phyloP scores from a whole-genome alignment of 2,113 vertebrate species.

The Scophthalmus maximus region DNA sequence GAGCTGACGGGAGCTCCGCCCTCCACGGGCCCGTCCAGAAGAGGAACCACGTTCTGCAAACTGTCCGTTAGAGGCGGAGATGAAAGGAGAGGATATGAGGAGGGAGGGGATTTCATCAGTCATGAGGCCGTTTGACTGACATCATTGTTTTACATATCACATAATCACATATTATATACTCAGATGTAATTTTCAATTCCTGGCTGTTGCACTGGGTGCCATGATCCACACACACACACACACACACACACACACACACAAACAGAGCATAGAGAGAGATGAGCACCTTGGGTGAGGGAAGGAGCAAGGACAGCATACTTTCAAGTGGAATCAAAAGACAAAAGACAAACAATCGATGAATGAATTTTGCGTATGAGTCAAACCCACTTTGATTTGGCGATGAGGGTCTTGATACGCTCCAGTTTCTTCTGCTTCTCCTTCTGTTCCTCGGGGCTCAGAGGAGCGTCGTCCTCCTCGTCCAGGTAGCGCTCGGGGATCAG shows the following conservation, averaged over 20 bases:
- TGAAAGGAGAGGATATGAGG: background rate
- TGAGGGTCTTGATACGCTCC: slow-evolving; percentile 95
- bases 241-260: no score
- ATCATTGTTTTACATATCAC: background rate
- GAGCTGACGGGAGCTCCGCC: slow-evolving; percentile 80
- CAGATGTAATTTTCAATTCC: no score
- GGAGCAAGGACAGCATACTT: no score
- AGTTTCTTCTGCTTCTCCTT: slow-evolving; percentile 97
- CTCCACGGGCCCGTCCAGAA: slow-evolving; percentile 88
- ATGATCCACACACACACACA: no score
- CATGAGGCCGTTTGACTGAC: no score
- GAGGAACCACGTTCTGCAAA: slow-evolving; percentile 93
- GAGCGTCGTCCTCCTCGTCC: slow-evolving; percentile 85
- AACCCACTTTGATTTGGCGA: slow-evolving; percentile 95
- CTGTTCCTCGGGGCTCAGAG: slow-evolving; percentile 92
- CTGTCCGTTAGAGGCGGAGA: slow-evolving; percentile 67
- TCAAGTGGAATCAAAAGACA: no score
- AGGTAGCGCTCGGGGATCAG: slow-evolving; percentile 91
- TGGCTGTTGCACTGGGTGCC: no score
- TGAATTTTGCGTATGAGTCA: background rate
- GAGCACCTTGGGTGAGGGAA: no score
- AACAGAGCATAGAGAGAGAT: no score
- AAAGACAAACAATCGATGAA: background rate
- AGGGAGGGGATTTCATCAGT: no score
- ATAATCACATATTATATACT: no score